Base-by-base conservation (phyloP, 1,140 invertebrate species). In the Macrotrachela quadricornifera region DNA sequence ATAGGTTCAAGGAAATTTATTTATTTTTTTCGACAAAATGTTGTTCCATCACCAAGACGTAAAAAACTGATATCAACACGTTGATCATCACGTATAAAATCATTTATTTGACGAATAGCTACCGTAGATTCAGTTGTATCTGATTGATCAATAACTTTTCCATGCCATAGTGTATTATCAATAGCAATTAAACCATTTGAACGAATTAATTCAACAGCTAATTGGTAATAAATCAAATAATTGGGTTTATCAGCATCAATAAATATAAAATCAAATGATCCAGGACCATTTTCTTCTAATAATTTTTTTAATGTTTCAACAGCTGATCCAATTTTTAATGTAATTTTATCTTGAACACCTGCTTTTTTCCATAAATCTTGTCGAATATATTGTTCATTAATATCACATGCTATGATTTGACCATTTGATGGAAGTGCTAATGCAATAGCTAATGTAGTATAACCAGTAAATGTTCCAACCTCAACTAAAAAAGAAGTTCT, bases 191-290 rank as follows among this genome's bases (percentile, higher is more conserved):
- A 62, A 45, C 71, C 71, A 36, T 67, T 65, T 10, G 56, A 48
- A 17, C 65, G 56, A 13, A 74, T 10, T 17, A 73, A 58, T 36
- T 59, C 56, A 30, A 74, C 57, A 43, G 59, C 61, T 37, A 55
- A 50, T 49, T 73, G 64, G 56, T 70, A 74, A 55, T 73, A 73
- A 17, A 60, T 59, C 37, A 52, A 49, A 55, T 73, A 73, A 50
- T 63, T 64, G 11, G n/a, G 18, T 18, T 73, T 73, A 56, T 73
- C 69, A n/a, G 71, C 71, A 57, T 73, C 71, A 45, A 73, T 71
- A 56, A 73, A 73, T 13, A 63, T 68, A 57, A 73, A 71, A 51
- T 74, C 71, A 50, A 63, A 73, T 12, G 66, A 68, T 41, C 67
- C 70, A 6, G 54, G 49, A 56, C 68, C 58, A 1, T 68, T 69